Conservation (phyloP, 2,113 vertebrate species). For the Leiothrix lutea region DNA sequence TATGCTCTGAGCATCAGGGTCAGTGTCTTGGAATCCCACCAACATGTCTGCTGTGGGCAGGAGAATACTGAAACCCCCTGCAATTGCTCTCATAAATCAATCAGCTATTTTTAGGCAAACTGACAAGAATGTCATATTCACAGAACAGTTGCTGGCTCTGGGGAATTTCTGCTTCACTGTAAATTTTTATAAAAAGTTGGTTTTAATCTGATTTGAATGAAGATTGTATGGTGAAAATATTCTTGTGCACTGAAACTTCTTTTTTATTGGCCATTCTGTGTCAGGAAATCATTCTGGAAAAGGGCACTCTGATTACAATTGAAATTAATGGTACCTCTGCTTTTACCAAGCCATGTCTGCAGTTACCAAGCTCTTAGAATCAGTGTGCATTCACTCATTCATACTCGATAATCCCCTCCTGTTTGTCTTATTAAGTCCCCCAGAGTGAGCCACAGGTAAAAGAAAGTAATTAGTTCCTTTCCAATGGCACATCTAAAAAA, state of each 20-base stretch:
- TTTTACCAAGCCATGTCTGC: neutral
- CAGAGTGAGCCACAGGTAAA: neutral
- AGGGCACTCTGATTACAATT: neutral
- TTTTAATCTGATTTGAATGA: conserved; percentile 1
- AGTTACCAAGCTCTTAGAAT: neutral
- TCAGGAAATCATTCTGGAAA: neutral
- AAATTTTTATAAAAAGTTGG: neutral
- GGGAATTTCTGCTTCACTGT: neutral
- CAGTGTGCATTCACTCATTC: neutral
- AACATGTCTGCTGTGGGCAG: neutral
- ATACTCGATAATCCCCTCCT: neutral
- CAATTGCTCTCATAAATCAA: neutral
- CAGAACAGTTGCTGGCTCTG: neutral
- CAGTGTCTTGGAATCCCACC: neutral
- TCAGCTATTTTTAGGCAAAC: neutral
- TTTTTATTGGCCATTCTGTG: neutral
- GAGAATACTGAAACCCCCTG: neutral
- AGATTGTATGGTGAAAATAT: neutral
- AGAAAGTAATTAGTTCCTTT: neutral
- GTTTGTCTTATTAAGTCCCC: neutral
- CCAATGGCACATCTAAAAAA: neutral
- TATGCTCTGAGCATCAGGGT: neutral
- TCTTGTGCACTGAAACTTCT: neutral
- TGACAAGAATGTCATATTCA: neutral
- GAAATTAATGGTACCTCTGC: neutral